These are phyloP conservation scores for Ursus arctos DNA, from an alignment of 2,113 vertebrate genomes.

Conservation along the genomic window DNA sequence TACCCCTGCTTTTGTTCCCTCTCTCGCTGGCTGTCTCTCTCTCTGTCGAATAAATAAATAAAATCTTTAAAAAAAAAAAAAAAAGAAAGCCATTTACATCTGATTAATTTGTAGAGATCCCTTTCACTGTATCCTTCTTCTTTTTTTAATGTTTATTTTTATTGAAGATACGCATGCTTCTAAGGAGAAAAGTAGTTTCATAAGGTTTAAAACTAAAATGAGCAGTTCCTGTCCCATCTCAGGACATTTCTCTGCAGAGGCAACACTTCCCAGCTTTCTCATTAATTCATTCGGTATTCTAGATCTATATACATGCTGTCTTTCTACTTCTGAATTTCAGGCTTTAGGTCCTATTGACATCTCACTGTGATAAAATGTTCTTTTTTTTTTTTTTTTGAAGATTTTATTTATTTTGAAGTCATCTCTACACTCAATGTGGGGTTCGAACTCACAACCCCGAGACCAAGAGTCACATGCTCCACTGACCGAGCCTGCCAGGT, in stretches of 20 bases:
- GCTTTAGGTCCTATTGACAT: not conserved
- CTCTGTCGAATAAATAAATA: too few relatives aligned
- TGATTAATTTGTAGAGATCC: not conserved
- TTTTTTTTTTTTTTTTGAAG: not conserved
- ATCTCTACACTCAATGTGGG: too few relatives aligned
- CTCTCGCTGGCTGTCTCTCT: too few relatives aligned
- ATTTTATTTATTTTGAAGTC: too few relatives aligned
- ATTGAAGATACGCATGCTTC: not conserved
- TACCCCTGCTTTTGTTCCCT: too few relatives aligned
- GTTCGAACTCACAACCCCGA: too few relatives aligned
- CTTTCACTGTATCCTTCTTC: not conserved
- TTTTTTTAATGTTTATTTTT: not conserved
- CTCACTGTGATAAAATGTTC: not conserved
- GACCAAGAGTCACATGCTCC: too few relatives aligned
- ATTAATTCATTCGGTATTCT: not conserved
- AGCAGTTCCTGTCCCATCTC: not conserved
- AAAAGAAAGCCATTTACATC: not conserved
- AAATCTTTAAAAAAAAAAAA: too few relatives aligned
- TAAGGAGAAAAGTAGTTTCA: slow-evolving; percentile 6
- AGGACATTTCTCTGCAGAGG: not conserved
- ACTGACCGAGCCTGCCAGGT: not conserved
- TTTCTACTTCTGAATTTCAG: not conserved
- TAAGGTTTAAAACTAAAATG: not conserved
- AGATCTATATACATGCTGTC: not conserved
- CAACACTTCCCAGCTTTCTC: not conserved